Evolutionary conservation across 2,888 invertebrate genomes (phyloP), one percentile per base, ranked within the genome.

Genomic region (Drosophila niveifrons): DNA sequence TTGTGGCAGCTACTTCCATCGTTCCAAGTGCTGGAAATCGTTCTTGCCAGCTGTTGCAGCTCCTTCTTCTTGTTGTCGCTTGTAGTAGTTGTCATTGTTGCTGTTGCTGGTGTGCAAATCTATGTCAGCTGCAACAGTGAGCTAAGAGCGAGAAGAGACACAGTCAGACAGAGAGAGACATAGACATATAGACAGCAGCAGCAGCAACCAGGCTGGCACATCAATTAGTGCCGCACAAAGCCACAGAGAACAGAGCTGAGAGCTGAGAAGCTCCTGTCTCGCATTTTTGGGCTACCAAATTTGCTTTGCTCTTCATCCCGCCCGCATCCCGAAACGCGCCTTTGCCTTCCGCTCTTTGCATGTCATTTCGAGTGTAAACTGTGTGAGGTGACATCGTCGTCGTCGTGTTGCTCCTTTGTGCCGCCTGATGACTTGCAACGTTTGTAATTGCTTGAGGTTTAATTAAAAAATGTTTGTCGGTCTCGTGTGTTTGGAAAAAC

Each of bases 401-500:
- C 17, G 36, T 47, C 11, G 61, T 36, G 64, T 69, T 64, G 61
- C 55, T 63, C 66, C 78, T 76, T 77, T 78, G 77, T 64, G 59
- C 62, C 66, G 70, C 76, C 83, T 66, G 69, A 67, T 82, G 79
- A 84, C 80, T 84, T 75, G 65, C 78, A 75, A 53, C 68, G 75
- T 65, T 73, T 82, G 85, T 88, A 88, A 84, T 84, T 87, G 87
- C 84, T 82, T 87, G 72, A 68, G 84, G 87, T 87, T 84, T 84
- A 84, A 85, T 85, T 85, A 88, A 88, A 87, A 88, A 88, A 82
- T 79, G 75, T 83, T 78, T 80, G 67, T 69, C 63, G 73, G 73
- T 77, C 65, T 77, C n/a, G 65, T 77, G 47, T 52, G 23, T 23
- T 23, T n/a, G n/a, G 6, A 51, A 64, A 70, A 65, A 41, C 39